A percentile compares a stretch with the other conserved stretches of the same genome.
These are phyloP conservation scores for Drosophila ustulata DNA, from an alignment of 2,888 invertebrate species.

Conservation along the genomic window DNA sequence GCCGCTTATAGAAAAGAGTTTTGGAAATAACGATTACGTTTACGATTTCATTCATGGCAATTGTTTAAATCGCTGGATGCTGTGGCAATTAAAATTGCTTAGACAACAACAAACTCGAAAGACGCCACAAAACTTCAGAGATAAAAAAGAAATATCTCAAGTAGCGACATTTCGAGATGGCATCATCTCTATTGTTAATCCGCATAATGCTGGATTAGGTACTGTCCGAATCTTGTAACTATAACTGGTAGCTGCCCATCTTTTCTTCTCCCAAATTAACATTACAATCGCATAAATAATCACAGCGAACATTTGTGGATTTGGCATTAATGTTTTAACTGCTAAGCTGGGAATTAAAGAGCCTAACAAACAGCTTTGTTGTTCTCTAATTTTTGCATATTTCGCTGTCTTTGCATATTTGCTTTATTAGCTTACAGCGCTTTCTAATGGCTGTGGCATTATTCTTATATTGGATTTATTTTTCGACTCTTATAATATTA, in stretches of 20 bases:
- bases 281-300: conserved; percentile 20
- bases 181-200: conserved; percentile 57
- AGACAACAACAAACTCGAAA: conserved; percentile 61
- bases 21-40: conserved; percentile 16
- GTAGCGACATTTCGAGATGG: conserved; percentile 71
- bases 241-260: conserved; percentile 33
- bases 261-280: conserved; percentile 26
- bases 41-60: conserved; percentile 62
- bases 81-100: conserved; percentile 73
- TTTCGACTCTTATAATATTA: background rate
- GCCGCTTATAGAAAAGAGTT: conserved; percentile 61
- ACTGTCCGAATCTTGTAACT: conserved; percentile 13
- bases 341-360: background rate
- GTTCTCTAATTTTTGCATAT: background rate
- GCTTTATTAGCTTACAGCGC: background rate
- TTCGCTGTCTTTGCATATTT: background rate
- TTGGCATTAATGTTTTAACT: conserved; percentile 1
- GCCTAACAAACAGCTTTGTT: background rate
- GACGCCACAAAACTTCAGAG: background rate
- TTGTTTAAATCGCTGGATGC: conserved; percentile 32
- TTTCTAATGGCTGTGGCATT: background rate
- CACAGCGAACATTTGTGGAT: background rate
- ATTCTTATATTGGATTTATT: background rate
- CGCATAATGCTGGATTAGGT: conserved; percentile 68
- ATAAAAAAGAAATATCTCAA: conserved; percentile 47